Evolutionary conservation across 2,888 invertebrate genomes (phyloP).

Genomic region (Celastrina argiolus): DNA sequence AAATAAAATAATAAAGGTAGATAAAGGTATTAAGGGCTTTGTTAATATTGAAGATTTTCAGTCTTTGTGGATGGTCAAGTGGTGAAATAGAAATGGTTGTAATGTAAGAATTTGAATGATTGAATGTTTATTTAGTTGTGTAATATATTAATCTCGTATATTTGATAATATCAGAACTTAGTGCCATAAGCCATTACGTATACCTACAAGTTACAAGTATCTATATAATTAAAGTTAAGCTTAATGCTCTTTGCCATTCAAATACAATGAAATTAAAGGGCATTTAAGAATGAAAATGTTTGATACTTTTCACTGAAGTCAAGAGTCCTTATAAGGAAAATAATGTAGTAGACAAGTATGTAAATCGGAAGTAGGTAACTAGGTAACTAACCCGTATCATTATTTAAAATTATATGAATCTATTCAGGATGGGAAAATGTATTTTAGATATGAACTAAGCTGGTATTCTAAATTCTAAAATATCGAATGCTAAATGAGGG

Average conservation of each 20-base stretch:
- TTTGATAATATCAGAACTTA: too few relatives aligned
- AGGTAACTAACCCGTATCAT: too few relatives aligned
- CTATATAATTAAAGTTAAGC: not conserved
- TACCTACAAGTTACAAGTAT: not conserved
- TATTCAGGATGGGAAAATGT: not conserved
- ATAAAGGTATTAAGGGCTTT: too few relatives aligned
- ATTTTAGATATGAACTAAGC: not conserved
- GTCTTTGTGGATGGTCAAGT: too few relatives aligned
- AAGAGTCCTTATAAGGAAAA: too few relatives aligned
- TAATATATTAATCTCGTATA: not conserved
- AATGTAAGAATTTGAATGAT: not conserved
- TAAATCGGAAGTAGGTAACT: too few relatives aligned
- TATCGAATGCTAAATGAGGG: not conserved
- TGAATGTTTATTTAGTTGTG: not conserved
- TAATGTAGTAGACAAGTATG: too few relatives aligned
- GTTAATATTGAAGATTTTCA: not conserved
- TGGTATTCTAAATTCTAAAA: not conserved
- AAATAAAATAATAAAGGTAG: too few relatives aligned
- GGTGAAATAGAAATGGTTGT: not conserved
- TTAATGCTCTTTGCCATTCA: slow-evolving; percentile 17
- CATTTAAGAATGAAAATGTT: not conserved
- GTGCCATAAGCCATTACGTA: not conserved
- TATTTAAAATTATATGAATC: not conserved
- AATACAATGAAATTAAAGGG: not conserved
- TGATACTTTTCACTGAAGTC: not conserved